Conservation (phyloP, 1,140 invertebrate species). For the Aricia agestis region DNA sequence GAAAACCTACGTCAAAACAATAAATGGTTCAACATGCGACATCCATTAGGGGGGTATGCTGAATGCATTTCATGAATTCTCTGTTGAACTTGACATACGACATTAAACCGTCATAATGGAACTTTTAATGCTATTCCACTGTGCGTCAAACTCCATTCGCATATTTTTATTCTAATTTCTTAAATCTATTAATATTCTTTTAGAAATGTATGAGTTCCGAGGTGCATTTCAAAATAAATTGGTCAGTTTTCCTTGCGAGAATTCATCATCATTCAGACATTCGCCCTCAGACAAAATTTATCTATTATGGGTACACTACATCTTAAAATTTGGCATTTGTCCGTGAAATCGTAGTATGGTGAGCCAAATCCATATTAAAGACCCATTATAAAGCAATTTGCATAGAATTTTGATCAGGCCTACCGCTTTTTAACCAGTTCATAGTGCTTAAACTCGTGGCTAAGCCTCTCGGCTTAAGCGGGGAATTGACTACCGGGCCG, state of each 20-base stretch:
- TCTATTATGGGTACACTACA: not conserved
- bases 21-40: conserved; percentile 16
- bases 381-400: not conserved
- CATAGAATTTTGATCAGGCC: not conserved
- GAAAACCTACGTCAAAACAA: conserved; percentile 12
- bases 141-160: not conserved
- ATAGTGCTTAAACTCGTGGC: not conserved
- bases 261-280: too few relatives aligned
- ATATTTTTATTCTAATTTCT: not conserved
- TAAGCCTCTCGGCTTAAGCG: too few relatives aligned
- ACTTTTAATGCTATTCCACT: not conserved
- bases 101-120: not conserved
- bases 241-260: too few relatives aligned
- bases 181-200: not conserved
- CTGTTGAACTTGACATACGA: conserved; percentile 21
- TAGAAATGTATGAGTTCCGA: too few relatives aligned
- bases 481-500: too few relatives aligned
- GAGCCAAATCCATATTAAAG: conserved; percentile 3
- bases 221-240: too few relatives aligned
- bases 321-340: not conserved
- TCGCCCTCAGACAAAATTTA: too few relatives aligned
- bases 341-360: not conserved
- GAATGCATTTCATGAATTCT: conserved; percentile 12
- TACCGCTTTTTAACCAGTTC: not conserved
- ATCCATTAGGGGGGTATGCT: conserved; percentile 19